A percentile compares a stretch with the other conserved stretches of the same genome.
phyloP scores from a whole-genome alignment of 2,888 invertebrate genomes.

The Lasioglossum zephyrum region DNA sequence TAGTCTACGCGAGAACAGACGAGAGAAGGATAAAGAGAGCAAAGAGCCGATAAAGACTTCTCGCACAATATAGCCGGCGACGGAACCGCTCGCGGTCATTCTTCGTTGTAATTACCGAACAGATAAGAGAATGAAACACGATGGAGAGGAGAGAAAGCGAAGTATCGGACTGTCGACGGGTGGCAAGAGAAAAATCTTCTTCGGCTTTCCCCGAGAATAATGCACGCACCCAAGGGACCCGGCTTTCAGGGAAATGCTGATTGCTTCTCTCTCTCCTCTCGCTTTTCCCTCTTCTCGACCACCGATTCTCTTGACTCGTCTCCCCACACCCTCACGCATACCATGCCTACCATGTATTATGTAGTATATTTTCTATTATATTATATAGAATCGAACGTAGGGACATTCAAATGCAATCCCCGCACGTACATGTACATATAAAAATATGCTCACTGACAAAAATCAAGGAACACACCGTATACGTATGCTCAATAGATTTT shows the following conservation, averaged over 20 bases:
- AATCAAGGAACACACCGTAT: too few relatives aligned
- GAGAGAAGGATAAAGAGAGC: neutral
- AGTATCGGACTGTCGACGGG: conserved; percentile 51
- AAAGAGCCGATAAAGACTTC: conserved; percentile 79
- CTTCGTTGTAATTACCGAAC: conserved; percentile 75
- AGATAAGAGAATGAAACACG: conserved; percentile 64
- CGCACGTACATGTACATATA: neutral
- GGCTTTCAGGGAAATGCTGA: conserved; percentile 81
- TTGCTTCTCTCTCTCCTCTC: conserved; percentile 70
- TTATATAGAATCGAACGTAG: neutral
- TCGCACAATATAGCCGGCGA: conserved; percentile 71
- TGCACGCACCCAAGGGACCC: conserved; percentile 72
- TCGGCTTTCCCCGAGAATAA: conserved; percentile 72
- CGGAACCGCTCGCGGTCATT: conserved; percentile 72
- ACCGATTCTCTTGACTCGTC: conserved; percentile 64
- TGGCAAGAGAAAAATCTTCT: conserved; percentile 67
- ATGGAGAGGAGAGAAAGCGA: conserved; percentile 45
- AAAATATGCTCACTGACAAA: too few relatives aligned
- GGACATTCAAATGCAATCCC: neutral
- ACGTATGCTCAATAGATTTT: too few relatives aligned
- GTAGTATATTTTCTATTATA: conserved; percentile 1
- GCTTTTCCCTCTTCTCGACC: conserved; percentile 45
- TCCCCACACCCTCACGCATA: conserved; percentile 23
- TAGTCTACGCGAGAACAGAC: neutral
- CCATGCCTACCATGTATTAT: conserved; percentile 11